Conservation (phyloP, 2,888 invertebrate species). For the Acronicta aceris region DNA sequence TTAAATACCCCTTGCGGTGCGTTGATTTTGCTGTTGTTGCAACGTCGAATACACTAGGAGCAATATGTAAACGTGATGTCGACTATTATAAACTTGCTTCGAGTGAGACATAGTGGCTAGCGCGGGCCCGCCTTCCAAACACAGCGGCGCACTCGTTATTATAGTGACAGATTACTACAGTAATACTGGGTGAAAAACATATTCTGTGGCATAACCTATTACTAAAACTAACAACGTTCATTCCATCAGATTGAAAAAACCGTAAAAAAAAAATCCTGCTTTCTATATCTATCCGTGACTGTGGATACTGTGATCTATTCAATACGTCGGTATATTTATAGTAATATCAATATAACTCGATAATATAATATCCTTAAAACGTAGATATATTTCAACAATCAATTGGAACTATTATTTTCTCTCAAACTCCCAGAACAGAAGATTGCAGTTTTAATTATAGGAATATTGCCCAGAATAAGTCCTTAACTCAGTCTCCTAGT, state of each 20-base stretch:
- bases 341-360: no score
- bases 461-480: background rate
- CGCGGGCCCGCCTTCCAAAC: slow-evolving; percentile 22
- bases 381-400: no score
- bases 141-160: background rate
- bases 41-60: slow-evolving; percentile 30
- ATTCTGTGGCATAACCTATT: background rate
- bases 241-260: no score
- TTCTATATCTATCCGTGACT: no score
- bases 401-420: no score
- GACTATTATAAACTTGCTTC: slow-evolving; percentile 22
- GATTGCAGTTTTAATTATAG: no score
- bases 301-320: no score
- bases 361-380: no score
- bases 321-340: no score
- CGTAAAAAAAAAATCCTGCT: no score
- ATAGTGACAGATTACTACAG: slow-evolving; percentile 6
- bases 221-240: no score
- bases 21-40: slow-evolving; percentile 62
- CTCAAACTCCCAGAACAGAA: no score
- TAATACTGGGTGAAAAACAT: background rate
- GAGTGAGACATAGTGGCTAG: slow-evolving; percentile 21
- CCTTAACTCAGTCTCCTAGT: background rate
- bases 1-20: slow-evolving; percentile 68
- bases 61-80: slow-evolving; percentile 26